Base-by-base conservation (phyloP, 2,888 invertebrate genomes). In the Phengaris arion region DNA sequence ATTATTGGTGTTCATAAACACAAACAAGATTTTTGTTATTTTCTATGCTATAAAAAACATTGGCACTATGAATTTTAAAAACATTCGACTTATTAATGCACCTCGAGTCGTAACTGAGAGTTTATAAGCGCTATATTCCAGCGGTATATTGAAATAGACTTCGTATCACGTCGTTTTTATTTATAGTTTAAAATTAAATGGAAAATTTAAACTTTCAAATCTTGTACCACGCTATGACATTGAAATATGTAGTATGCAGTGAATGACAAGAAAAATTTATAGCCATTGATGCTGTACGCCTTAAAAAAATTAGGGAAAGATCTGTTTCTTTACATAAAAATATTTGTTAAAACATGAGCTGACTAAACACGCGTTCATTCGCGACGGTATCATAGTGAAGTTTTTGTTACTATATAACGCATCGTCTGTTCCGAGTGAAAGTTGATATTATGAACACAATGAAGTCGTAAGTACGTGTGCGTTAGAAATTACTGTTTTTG, bases 351-450 rank as follows among this genome's bases (percentile, higher is more conserved):
- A 12, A 22, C 12, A 35, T 45, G 35, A 64, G 64, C 64, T 35
- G 35, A 64, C n/a, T 57, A 15, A 59, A 6, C 8, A 48, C 46
- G 69, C 69, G 48, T 48, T 48, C 48, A 48, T 48, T n/a, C n/a
- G 69, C 3, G 48, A 69, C 69, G 69, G 69, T 69, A 69, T 69
- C 69, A 69, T 69, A 69, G 69, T 48, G 15, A 13, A 13, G 48
- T 69, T 69, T 69, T 69, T 69, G 48, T 69, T 8, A 6, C 46
- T 48, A n/a, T 69, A 69, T 69, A 69, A 69, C 69, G 69, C 69
- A 48, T 15, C 48, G 69, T 69, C 48, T 69, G 69, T 69, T 68
- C 69, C 8, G 2, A 69, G 69, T 69, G 69, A 69, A 69, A 69
- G 69, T 69, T 69, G 48, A 68, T 45, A 68, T 4, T 68, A 35